A percentile compares a stretch with the other conserved stretches of the same genome.
phyloP scores from a whole-genome alignment of 2,888 invertebrate genomes.

The Antheraea assamensis region DNA sequence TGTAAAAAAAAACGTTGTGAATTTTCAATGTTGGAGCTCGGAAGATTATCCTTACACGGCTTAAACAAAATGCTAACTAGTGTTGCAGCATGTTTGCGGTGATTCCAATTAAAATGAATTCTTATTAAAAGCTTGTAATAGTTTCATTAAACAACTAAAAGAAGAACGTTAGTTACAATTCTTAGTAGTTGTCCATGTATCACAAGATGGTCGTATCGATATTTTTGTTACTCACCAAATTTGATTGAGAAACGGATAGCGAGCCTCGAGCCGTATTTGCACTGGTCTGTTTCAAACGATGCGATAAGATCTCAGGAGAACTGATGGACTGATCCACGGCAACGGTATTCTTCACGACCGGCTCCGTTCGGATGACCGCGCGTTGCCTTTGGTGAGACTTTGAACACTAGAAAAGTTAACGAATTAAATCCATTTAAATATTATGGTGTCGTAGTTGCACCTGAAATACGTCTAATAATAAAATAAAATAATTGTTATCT shows the following conservation, averaged over 20 bases:
- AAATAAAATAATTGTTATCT: background rate
- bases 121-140: no score
- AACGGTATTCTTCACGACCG: conserved; percentile 30
- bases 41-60: no score
- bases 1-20: no score
- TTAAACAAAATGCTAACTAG: no score
- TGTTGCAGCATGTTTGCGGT: no score
- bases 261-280: conserved; percentile 38
- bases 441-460: background rate
- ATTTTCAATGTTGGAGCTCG: no score
- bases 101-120: no score
- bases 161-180: background rate
- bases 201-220: background rate
- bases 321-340: conserved; percentile 47
- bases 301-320: conserved; percentile 41
- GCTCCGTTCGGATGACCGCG: conserved; percentile 30
- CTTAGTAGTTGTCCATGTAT: no score
- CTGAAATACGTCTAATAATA: background rate
- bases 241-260: conserved; percentile 51
- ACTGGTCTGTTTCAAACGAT: conserved; percentile 22
- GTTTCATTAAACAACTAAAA: no score
- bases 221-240: conserved; percentile 42
- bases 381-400: conserved; percentile 40
- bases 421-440: background rate
- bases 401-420: conserved; percentile 35